Evolutionary conservation across 2,113 vertebrate genomes (phyloP).

Genomic region (Brienomyrus longianalis): DNA sequence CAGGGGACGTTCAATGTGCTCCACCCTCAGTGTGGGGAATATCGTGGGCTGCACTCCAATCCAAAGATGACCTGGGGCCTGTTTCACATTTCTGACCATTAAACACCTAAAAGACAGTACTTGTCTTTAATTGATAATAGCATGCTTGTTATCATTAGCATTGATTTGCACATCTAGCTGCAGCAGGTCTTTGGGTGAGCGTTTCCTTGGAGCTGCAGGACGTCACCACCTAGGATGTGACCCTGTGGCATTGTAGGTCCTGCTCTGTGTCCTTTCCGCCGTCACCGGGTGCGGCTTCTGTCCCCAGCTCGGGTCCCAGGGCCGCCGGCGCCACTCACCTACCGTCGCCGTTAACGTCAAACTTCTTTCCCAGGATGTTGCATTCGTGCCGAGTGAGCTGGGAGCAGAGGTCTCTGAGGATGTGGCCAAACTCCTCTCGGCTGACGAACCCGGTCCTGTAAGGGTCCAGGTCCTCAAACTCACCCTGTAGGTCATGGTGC

Average conservation of each 20-base stretch:
- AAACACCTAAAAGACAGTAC: not conserved
- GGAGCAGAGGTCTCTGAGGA: conserved; percentile 35
- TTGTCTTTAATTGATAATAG: not conserved
- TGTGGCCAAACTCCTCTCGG: conserved; percentile 39
- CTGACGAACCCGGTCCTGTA: conserved; percentile 39
- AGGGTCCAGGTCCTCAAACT: conserved; percentile 42
- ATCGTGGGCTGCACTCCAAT: not conserved
- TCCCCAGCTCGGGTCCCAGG: not conserved
- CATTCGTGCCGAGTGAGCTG: conserved; percentile 38
- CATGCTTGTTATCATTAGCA: not conserved
- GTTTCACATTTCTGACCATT: not conserved
- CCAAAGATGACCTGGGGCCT: not conserved
- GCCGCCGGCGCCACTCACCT: conserved; percentile 25
- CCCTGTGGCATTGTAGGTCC: not conserved
- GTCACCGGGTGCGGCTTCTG: not conserved
- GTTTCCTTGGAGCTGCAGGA: not conserved
- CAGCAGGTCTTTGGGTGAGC: not conserved
- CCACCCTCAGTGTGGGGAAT: not conserved
- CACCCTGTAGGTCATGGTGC: conserved; percentile 33
- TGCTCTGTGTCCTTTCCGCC: not conserved
- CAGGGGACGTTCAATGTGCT: not conserved
- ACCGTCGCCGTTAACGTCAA: conserved; percentile 34
- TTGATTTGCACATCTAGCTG: not conserved
- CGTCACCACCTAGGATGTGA: not conserved
- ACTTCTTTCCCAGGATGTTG: conserved; percentile 34